Evolutionary conservation across 2,888 invertebrate genomes (phyloP), one percentile per base, ranked within the genome.

Genomic region (Tetropium fuscum): DNA sequence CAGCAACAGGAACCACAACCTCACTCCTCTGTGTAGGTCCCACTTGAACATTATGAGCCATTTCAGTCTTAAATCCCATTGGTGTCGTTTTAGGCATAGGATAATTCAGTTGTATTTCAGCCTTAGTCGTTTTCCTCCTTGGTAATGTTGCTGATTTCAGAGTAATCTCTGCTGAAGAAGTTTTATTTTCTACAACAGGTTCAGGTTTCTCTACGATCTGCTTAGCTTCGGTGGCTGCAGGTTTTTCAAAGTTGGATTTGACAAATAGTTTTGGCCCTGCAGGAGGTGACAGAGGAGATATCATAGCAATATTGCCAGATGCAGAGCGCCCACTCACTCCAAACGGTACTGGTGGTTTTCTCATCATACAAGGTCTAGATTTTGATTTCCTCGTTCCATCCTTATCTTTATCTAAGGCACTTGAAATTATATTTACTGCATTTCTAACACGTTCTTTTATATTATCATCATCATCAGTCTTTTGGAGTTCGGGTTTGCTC

Each of bases 351-450:
- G 88, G 88, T 49, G 90, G 90, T 82, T 90, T 90, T 49, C 80
- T 72, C 57, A 75, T 74, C 73, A 82, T 79, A 58, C 81, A 81
- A n/a, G 82, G 82, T 34, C 81, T 68, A 2, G 82, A 82, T 71
- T 81, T 82, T 4, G 81, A 82, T 73, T 82, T 82, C 57, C 81
- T 74, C 6, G 82, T 74, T 38, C 82, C 82, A 58, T 81, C 80
- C 68, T 80, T 81, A 64, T 80, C 80, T 67, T 81, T 81, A 64
- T 81, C 81, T 74, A 91, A 88, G 70, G 90, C 90, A 77, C 88
- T 87, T 64, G 90, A 88, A 66, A 91, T 91, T 72, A 91, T 89
- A 75, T 88, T 89, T 51, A 90, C 86, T 1, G 91, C 91, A 70
- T 88, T 89, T 75, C 88, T 87, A 80, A 80, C 85, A 83, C 85